Evolutionary conservation across 2,113 vertebrate species (phyloP).

Genomic region (Corydoras maculifer): DNA sequence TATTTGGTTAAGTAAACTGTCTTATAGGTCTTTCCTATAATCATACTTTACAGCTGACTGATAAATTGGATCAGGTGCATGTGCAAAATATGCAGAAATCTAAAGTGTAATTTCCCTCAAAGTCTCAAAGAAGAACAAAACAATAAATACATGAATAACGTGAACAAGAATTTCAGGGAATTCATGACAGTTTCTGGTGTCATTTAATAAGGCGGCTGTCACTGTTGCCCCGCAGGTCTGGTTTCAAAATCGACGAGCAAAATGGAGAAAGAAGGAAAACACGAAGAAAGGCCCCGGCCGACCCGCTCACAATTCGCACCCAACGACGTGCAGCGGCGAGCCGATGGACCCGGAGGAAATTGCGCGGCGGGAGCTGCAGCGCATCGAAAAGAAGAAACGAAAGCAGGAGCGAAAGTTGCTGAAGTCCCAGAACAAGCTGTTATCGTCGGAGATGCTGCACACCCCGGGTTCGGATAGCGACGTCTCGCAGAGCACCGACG

Average conservation of each 20-base stretch:
- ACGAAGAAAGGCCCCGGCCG: conserved; percentile 95
- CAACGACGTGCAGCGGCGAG: conserved; percentile 94
- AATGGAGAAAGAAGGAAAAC: conserved; percentile 98
- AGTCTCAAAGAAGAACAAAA: no score
- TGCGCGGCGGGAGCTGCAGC: conserved; percentile 86
- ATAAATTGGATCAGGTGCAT: no score
- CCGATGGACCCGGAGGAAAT: conserved; percentile 98
- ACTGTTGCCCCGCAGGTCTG: conserved; percentile 80
- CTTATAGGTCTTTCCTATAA: no score
- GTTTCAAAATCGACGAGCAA: conserved; percentile 97
- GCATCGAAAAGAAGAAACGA: conserved; percentile 92
- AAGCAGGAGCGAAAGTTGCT: conserved; percentile 92
- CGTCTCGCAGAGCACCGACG: conserved; percentile 76
- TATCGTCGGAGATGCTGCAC: conserved; percentile 78
- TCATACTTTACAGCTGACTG: no score
- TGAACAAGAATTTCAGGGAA: no score
- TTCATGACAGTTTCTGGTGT: no score
- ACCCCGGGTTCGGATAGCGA: conserved; percentile 94
- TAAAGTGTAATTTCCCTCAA: no score
- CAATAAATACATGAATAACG: no score
- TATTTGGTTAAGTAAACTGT: no score
- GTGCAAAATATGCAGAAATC: no score
- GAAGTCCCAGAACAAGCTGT: conserved; percentile 80
- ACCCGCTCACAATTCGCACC: conserved; percentile 96
- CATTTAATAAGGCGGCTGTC: conserved; percentile 32